phyloP scores from a whole-genome alignment of 2,797 vertebrate genomes.

The Hybognathus amarus region DNA sequence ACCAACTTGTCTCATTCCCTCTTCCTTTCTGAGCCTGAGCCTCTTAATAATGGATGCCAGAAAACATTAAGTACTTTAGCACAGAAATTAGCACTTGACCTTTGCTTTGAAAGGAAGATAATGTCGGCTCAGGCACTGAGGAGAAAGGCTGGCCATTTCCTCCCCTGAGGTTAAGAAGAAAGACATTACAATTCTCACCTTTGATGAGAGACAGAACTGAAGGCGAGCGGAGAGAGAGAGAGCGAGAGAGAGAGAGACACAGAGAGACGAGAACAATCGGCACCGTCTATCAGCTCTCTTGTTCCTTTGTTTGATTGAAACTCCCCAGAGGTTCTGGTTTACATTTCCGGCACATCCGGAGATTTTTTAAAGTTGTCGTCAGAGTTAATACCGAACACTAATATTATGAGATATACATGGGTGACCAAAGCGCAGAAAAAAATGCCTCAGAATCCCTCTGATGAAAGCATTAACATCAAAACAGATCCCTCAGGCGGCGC shows the following conservation, averaged over 20 bases:
- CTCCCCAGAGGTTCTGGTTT: constrained; percentile 21
- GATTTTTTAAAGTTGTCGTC: not conserved
- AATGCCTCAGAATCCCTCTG: constrained; percentile 45
- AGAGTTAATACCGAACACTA: constrained; percentile 23
- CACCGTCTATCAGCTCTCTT: constrained; percentile 44
- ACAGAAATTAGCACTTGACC: constrained; percentile 73
- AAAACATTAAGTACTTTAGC: constrained; percentile 72
- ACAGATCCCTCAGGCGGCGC: constrained; percentile 44
- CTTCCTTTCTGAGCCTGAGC: constrained; percentile 44
- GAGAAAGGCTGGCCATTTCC: constrained; percentile 69
- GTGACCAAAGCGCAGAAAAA: constrained; percentile 41
- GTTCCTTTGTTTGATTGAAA: constrained; percentile 44
- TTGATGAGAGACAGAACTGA: constrained; percentile 48
- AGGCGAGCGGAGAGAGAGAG: constrained; percentile 18
- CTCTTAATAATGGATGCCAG: constrained; percentile 71
- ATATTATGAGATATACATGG: constrained; percentile 32
- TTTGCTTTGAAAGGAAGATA: constrained; percentile 62
- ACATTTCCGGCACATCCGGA: constrained; percentile 22
- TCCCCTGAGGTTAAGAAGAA: constrained; percentile 63
- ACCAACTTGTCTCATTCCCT: constrained; percentile 34
- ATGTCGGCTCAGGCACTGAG: constrained; percentile 64
- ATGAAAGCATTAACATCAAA: constrained; percentile 53
- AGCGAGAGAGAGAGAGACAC: not conserved
- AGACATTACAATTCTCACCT: constrained; percentile 58
- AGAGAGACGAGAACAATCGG: constrained; percentile 12